These are phyloP conservation scores for Bergia puertoricense DNA, from an alignment of 92 coral and sea anemone species.

Conservation along the genomic window DNA sequence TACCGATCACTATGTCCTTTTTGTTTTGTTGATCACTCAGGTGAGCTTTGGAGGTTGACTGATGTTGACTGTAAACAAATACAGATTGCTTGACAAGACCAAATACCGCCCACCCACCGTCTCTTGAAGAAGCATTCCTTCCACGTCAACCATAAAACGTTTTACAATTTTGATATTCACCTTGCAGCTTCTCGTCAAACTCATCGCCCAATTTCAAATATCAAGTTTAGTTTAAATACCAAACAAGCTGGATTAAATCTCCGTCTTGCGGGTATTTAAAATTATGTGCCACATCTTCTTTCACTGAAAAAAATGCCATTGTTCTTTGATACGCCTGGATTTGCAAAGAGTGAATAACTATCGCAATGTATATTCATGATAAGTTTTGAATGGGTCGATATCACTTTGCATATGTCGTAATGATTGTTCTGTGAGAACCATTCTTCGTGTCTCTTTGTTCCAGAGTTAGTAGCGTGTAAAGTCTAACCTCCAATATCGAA, in stretches of 20 bases:
- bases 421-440: constrained; percentile 16
- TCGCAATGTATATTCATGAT: background rate
- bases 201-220: background rate
- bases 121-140: background rate
- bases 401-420: constrained; percentile 14
- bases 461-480: constrained; percentile 14
- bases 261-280: background rate
- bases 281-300: background rate
- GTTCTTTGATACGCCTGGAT: constrained; percentile 15
- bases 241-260: background rate
- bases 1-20: background rate
- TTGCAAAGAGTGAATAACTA: background rate
- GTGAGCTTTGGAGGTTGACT: background rate
- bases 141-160: background rate
- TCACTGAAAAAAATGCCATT: constrained; percentile 2
- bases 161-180: background rate
- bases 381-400: background rate
- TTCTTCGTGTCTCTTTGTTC: constrained; percentile 26
- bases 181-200: background rate
- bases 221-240: background rate
- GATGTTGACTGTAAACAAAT: background rate
- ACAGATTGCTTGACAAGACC: background rate
- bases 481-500: constrained; percentile 12
- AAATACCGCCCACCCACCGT: background rate
- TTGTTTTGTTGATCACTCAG: background rate